These are phyloP conservation scores for Eristalinus aeneus DNA, from an alignment of 2,888 invertebrate species.

Conservation along the genomic window DNA sequence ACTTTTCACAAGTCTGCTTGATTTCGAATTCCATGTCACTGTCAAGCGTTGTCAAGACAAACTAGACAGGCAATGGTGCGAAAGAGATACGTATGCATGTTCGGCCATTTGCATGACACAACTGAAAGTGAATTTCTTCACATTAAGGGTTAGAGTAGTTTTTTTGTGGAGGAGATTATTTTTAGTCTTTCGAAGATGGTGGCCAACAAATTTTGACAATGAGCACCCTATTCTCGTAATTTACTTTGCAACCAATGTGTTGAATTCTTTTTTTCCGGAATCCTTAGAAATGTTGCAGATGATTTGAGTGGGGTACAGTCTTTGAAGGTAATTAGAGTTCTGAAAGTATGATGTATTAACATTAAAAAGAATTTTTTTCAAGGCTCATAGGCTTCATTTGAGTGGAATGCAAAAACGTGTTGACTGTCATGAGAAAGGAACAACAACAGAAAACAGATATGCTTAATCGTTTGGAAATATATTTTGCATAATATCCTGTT, in stretches of 20 bases:
- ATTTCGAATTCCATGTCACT: constrained; percentile 3
- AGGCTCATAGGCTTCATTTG: no score
- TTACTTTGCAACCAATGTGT: not conserved
- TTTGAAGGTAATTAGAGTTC: not conserved
- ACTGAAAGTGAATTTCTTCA: not conserved
- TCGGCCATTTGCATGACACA: not conserved
- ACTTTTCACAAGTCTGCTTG: not conserved
- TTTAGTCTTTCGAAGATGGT: not conserved
- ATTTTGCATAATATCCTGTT: no score
- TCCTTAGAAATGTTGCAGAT: not conserved
- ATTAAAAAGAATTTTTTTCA: no score
- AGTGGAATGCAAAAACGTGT: no score
- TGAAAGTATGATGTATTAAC: not conserved
- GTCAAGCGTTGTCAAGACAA: constrained; percentile 3
- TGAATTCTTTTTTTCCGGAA: not conserved
- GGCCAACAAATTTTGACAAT: not conserved
- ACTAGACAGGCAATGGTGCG: constrained; percentile 5
- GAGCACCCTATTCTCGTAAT: not conserved
- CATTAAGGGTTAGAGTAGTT: not conserved
- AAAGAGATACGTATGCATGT: not conserved
- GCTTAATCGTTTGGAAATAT: no score
- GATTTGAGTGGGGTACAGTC: not conserved
- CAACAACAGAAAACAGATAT: no score
- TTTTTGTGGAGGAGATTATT: not conserved
- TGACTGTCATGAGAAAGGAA: no score